phyloP scores from a whole-genome alignment of 2,888 invertebrate species.

The Gari tellinella region DNA sequence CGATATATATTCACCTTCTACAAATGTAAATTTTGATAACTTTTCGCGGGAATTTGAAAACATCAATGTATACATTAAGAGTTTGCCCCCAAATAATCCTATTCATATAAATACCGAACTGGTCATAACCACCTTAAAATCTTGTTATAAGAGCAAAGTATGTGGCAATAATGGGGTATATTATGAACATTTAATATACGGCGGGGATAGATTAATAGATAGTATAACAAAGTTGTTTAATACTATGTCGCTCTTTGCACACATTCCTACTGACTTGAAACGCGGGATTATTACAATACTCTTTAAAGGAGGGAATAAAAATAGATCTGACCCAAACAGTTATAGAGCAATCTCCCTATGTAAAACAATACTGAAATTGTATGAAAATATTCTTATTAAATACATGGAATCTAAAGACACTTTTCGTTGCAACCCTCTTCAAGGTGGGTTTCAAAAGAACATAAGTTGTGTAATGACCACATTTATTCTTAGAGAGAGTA shows the following conservation, averaged over 20 bases:
- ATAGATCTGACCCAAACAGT: too few species aligned
- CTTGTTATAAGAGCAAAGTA: constrained; percentile 1
- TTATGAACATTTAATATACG: constrained; percentile 3
- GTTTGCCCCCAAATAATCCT: background rate
- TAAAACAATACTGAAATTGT: too few species aligned
- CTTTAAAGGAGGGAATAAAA: too few species aligned
- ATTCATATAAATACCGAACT: background rate
- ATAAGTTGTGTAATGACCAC: too few species aligned
- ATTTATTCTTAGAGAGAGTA: too few species aligned
- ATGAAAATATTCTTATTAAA: constrained; percentile 1
- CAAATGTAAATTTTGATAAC: background rate
- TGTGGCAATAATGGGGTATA: background rate
- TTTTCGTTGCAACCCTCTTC: too few species aligned
- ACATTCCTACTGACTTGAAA: too few species aligned
- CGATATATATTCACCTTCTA: background rate
- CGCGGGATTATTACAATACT: background rate
- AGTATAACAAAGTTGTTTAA: background rate
- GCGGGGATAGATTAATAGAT: background rate
- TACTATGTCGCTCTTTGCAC: background rate
- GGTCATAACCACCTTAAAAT: background rate
- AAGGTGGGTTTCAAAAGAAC: too few species aligned
- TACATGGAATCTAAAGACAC: background rate
- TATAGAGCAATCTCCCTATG: too few species aligned
- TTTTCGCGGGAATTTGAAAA: background rate
- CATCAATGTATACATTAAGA: background rate